A percentile compares a stretch with the other conserved stretches of the same genome.
Evolutionary conservation across 2,797 vertebrate genomes (phyloP).

Genomic region (Cynodonichthys magdalenae): DNA sequence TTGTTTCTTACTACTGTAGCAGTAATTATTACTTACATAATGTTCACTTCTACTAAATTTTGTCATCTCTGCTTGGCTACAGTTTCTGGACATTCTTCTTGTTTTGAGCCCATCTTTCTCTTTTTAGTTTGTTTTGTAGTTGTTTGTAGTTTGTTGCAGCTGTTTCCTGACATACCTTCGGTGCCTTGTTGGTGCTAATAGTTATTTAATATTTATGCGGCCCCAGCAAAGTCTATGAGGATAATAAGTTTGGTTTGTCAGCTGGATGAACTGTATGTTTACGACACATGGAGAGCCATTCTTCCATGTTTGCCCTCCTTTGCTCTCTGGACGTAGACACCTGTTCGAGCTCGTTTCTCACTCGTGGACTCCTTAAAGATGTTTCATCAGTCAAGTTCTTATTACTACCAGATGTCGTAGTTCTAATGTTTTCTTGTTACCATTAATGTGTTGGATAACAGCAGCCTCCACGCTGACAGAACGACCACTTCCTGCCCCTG

Average conservation of each 20-base stretch:
- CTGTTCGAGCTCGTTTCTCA: neutral
- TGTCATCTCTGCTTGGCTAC: constrained; percentile 20
- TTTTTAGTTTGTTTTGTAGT: no score
- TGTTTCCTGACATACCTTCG: constrained; percentile 22
- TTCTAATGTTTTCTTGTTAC: constrained; percentile 13
- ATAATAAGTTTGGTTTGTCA: constrained; percentile 9
- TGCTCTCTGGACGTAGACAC: neutral
- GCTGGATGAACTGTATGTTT: constrained; percentile 8
- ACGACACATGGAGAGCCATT: constrained; percentile 4
- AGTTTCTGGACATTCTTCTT: constrained; percentile 10
- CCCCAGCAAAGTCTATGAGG: constrained; percentile 7
- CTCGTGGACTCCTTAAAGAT: constrained; percentile 38
- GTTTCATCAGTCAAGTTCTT: constrained; percentile 27
- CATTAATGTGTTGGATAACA: constrained; percentile 11
- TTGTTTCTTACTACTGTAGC: constrained; percentile 40
- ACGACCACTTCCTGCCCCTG: neutral
- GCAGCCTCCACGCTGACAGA: constrained; percentile 13
- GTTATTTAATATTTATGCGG: constrained; percentile 3
- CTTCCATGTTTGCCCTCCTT: constrained; percentile 8
- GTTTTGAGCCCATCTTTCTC: neutral
- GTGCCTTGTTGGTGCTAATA: constrained; percentile 37
- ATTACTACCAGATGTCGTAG: constrained; percentile 13
- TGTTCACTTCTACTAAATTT: constrained; percentile 23
- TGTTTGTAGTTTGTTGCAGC: neutral
- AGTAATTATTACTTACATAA: constrained; percentile 35